Evolutionary conservation across 2,113 vertebrate species (phyloP), one percentile per base, ranked within the genome.

Genomic region (Macquaria ambigua): DNA sequence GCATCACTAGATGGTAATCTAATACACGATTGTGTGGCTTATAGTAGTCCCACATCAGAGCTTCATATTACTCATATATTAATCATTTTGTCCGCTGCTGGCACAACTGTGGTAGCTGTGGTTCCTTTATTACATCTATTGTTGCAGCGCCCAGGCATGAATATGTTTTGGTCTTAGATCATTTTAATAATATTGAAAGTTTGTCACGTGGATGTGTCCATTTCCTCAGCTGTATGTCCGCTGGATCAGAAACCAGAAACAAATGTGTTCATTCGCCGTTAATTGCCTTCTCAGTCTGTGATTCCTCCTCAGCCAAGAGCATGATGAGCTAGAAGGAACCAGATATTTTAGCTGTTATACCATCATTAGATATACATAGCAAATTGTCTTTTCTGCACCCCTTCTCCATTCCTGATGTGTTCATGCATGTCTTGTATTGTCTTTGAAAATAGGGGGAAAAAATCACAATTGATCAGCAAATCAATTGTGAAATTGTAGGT

Each of bases 21-120:
- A 73, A 81, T 73, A 41, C 28, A 41, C 10, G 67, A n/a, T 11
- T 43, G 18, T 21, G 18, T 66, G 20, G 62, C 28, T 7, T n/a
- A 8, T 23, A 16, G 7, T 31, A 5, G 56, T 31, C 18, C 23
- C 68, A 6, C 46, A 50, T 68, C 9, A 67, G 21, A 23, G 71
- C 56, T 70, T 79, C 75, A 79, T 41, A 28, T 75, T 46, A 56
- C 37, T 82, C 69, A 39, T 68, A 20, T 48, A 83, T 75, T 43
- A 75, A 58, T 52, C 39, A 70, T 43, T 31, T 34, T 25, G 39
- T 61, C 21, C 0, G 55, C 66, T 67, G 34, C 23, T 63, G 58
- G 7, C 8, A 46, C 28, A 20, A 58, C 61, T 62, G 25, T 34
- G 28, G 6, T 10, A 8, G 25, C 8, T 18, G 58, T 64, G 58